These are phyloP conservation scores for Hippotragus niger DNA, from an alignment of 2,113 vertebrate species.

Conservation along the genomic window DNA sequence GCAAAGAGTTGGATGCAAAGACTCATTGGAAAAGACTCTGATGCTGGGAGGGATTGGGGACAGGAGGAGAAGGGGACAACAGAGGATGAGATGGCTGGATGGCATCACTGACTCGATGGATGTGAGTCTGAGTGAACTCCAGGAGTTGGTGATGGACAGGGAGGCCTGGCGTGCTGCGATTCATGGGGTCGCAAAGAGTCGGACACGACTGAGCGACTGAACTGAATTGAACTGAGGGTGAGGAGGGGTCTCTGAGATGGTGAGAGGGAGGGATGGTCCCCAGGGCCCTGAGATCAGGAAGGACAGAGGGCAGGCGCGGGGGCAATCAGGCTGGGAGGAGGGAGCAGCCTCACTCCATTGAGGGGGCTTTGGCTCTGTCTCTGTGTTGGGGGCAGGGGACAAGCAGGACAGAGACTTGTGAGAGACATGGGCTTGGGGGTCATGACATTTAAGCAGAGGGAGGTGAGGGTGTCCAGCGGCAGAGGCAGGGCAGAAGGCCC, in stretches of 20 bases:
- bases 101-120: too few species aligned
- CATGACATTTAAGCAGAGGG: background rate
- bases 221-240: too few species aligned
- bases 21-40: too few species aligned
- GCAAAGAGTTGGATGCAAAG: too few species aligned
- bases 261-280: background rate
- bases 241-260: background rate
- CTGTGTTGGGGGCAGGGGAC: background rate
- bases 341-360: background rate
- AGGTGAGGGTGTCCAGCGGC: background rate
- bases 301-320: fast-evolving
- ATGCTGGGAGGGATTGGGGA: too few species aligned
- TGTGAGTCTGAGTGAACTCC: too few species aligned
- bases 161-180: too few species aligned
- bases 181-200: too few species aligned
- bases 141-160: too few species aligned
- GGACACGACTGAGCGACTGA: too few species aligned
- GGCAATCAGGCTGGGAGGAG: background rate
- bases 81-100: too few species aligned
- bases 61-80: too few species aligned
- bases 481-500: background rate
- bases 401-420: background rate
- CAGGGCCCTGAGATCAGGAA: background rate
- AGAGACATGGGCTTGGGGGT: background rate
- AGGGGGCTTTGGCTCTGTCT: background rate